Conservation (phyloP, 2,113 vertebrate species). For the Lota lota region DNA sequence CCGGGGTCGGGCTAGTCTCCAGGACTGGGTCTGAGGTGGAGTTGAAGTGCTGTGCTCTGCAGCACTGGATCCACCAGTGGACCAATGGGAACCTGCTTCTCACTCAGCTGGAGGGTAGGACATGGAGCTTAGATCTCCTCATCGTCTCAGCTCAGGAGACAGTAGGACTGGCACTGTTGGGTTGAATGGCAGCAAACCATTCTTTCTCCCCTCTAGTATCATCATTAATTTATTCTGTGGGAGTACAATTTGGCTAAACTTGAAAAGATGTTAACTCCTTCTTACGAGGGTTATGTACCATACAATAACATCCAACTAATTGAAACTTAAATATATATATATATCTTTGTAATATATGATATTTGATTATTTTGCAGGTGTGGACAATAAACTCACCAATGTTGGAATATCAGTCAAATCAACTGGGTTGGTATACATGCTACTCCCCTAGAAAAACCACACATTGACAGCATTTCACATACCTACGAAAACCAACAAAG, state of each 20-base stretch:
- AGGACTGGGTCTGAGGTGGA: slow-evolving; percentile 68
- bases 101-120: slow-evolving; percentile 87
- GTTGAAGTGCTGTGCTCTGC: slow-evolving; percentile 90
- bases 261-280: too few species aligned
- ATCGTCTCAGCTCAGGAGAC: too few species aligned
- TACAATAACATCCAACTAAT: too few species aligned
- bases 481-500: not conserved
- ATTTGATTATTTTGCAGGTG: slow-evolving; percentile 77
- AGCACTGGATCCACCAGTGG: slow-evolving; percentile 97
- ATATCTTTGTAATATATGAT: not conserved
- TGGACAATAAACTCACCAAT: slow-evolving; percentile 88
- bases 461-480: slow-evolving; percentile 25
- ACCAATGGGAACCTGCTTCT: slow-evolving; percentile 93
- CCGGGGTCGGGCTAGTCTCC: slow-evolving; percentile 49
- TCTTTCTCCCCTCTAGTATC: too few species aligned
- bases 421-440: slow-evolving; percentile 79
- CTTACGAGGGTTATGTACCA: too few species aligned
- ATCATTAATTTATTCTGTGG: too few species aligned
- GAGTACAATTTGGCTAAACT: too few species aligned
- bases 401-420: slow-evolving; percentile 87
- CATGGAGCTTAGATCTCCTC: too few species aligned
- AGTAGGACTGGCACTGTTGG: too few species aligned
- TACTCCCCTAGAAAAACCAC: not conserved
- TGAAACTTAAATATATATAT: too few species aligned
- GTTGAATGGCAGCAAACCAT: too few species aligned